A percentile compares a stretch with the other conserved stretches of the same genome.
Conservation (phyloP, 1,140 invertebrate species). For the Ceratoteleas bidentatus region DNA sequence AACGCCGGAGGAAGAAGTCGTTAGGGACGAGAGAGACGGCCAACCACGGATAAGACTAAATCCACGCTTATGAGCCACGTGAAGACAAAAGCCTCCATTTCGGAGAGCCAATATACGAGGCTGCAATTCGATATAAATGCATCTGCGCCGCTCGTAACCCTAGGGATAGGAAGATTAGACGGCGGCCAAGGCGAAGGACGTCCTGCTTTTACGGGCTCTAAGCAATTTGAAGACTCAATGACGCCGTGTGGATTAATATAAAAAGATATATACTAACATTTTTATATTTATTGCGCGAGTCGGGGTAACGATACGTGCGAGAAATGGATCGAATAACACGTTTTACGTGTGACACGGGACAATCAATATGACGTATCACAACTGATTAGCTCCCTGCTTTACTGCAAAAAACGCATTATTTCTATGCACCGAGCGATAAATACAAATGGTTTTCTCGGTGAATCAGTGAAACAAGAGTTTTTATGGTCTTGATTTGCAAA, state of each 20-base stretch:
- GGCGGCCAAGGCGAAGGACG: constrained; percentile 69
- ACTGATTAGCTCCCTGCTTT: not conserved
- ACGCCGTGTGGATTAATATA: constrained; percentile 65
- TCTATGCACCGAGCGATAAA: too few species aligned
- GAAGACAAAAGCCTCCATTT: constrained; percentile 80
- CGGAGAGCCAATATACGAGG: constrained; percentile 76
- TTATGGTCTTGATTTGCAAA: too few species aligned
- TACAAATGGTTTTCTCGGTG: too few species aligned
- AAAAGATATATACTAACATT: constrained; percentile 63
- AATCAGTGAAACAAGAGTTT: too few species aligned
- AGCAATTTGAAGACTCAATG: constrained; percentile 65
- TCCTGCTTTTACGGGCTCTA: constrained; percentile 63
- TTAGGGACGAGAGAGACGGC: constrained; percentile 46
- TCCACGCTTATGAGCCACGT: constrained; percentile 79
- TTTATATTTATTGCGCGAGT: constrained; percentile 58
- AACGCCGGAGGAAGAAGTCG: constrained; percentile 45
- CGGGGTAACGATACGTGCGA: constrained; percentile 48
- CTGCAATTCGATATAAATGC: constrained; percentile 80
- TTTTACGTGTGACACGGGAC: constrained; percentile 26
- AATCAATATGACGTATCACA: too few species aligned
- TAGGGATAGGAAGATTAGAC: constrained; percentile 73
- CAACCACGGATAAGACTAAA: constrained; percentile 75
- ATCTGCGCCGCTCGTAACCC: constrained; percentile 76
- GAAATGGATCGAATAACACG: constrained; percentile 50
- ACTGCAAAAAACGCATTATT: too few species aligned